Evolutionary conservation across 2,888 invertebrate genomes (phyloP), one percentile per base, ranked within the genome.

Genomic region (Lapara coniferarum): DNA sequence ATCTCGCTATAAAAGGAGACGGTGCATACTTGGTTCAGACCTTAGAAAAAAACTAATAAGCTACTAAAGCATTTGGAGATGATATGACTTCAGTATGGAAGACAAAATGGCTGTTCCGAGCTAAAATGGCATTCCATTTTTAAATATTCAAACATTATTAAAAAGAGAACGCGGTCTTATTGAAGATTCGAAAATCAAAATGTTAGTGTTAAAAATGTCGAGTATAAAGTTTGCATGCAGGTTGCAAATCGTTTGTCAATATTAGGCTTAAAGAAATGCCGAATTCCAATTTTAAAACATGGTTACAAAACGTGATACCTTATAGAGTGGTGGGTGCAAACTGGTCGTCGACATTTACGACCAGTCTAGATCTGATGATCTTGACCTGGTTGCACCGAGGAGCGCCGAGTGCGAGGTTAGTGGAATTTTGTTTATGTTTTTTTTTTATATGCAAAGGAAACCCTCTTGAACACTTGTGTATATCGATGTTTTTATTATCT

Each of bases 321-420:
- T 63, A 46, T 13, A 44, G 52, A 37, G 37, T 44, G 14, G 53
- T 51, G 68, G 58, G 30, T 44, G 59, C 52, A 63, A 69, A 69
- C 68, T 63, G 37, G 68, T 69, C 56, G 55, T 25, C 68, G 68
- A 69, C 68, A 69, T 69, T 69, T 52, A 63, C 37, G 53, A 69
- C 63, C 53, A 69, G 63, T 63, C 68, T 69, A 63, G 80, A 78
- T 77, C 81, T 81, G 78, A 80, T 76, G 78, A 77, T 81, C 85
- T 88, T 63, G 63, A 63, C 63, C 63, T 49, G 63, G 49, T 19
- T 63, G 16, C 7, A 30, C 14, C 46, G 57, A 13, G 49, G 46
- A 63, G 13, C 63, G 16, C 46, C 55, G 55, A 7, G 10, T 81
- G 79, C 69, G 79, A 89, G 91, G 91, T 90, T 82, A 84, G 77